Evolutionary conservation across 2,888 invertebrate species (phyloP).

Genomic region (Leucophenga maculata): DNA sequence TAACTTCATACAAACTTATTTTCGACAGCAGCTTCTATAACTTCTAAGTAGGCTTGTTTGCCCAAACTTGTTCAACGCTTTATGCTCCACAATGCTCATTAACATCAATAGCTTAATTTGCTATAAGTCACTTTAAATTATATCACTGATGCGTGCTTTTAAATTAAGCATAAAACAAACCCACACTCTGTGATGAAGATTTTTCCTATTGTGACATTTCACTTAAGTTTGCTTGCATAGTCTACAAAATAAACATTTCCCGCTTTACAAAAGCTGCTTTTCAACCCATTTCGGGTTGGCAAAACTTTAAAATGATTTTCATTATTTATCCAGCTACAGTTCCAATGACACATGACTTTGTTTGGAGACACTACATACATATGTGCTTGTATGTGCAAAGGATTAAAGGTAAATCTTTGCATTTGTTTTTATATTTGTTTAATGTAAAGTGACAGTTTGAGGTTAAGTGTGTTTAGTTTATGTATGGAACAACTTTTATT

Average conservation of each 20-base stretch:
- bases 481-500: not conserved
- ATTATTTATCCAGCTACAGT: not conserved
- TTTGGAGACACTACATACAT: not conserved
- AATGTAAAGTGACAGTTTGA: conserved; percentile 12
- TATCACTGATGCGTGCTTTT: conserved; percentile 6
- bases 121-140: conserved; percentile 3
- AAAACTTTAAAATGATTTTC: conserved; percentile 16
- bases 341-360: not conserved
- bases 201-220: conserved; percentile 5
- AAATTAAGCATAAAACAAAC: conserved; percentile 4
- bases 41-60: not conserved
- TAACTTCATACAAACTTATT: too few relatives aligned
- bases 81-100: not conserved
- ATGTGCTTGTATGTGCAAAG: not conserved
- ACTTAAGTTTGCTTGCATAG: not conserved
- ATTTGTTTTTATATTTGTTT: not conserved
- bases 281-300: too few relatives aligned
- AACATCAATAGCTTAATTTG: not conserved
- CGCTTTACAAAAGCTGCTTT: not conserved
- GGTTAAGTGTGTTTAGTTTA: conserved; percentile 17
- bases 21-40: not conserved
- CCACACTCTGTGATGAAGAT: not conserved
- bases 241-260: too few relatives aligned
- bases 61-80: too few relatives aligned
- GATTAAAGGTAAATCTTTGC: conserved; percentile 6